Evolutionary conservation across 2,888 invertebrate genomes (phyloP).

Genomic region (Dimorphilus gyrociliatus): DNA sequence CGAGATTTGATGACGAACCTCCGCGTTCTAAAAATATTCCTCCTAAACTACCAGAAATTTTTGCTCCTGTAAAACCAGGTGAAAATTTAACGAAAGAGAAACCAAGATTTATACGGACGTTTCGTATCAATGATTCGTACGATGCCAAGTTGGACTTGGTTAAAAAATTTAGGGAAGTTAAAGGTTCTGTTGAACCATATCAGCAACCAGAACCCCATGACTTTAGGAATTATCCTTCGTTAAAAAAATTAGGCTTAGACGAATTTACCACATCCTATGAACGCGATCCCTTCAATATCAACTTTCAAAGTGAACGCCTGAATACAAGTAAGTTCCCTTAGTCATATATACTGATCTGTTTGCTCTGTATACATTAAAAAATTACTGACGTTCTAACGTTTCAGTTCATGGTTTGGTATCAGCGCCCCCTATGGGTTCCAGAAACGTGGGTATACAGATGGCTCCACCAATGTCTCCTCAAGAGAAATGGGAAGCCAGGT

Average conservation of each 20-base stretch:
- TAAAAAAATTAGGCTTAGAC: slow-evolving; percentile 23
- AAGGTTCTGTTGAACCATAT: slow-evolving; percentile 17
- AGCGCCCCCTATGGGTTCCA: slow-evolving; percentile 16
- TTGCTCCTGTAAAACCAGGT: no score
- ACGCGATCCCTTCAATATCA: slow-evolving; percentile 24
- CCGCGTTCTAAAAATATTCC: no score
- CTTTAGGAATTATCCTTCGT: slow-evolving; percentile 29
- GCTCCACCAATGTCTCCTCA: slow-evolving; percentile 17
- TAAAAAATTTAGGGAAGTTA: slow-evolving; percentile 18
- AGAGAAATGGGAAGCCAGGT: slow-evolving; percentile 19
- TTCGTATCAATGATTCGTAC: slow-evolving; percentile 20
- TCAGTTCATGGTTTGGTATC: slow-evolving; percentile 19
- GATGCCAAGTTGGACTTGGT: slow-evolving; percentile 26
- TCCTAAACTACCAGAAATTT: no score
- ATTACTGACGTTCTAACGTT: neutral
- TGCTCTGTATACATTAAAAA: neutral
- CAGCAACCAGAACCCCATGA: slow-evolving; percentile 24
- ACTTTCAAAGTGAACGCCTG: slow-evolving; percentile 20
- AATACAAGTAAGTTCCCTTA: slow-evolving; percentile 20
- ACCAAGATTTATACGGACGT: no score
- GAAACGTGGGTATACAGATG: slow-evolving; percentile 21
- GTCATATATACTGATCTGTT: neutral
- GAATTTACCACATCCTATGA: slow-evolving; percentile 22
- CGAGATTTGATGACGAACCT: no score
- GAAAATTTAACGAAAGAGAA: no score